Conservation (phyloP, 2,888 invertebrate species). For the Euspilapteryx auroguttella region DNA sequence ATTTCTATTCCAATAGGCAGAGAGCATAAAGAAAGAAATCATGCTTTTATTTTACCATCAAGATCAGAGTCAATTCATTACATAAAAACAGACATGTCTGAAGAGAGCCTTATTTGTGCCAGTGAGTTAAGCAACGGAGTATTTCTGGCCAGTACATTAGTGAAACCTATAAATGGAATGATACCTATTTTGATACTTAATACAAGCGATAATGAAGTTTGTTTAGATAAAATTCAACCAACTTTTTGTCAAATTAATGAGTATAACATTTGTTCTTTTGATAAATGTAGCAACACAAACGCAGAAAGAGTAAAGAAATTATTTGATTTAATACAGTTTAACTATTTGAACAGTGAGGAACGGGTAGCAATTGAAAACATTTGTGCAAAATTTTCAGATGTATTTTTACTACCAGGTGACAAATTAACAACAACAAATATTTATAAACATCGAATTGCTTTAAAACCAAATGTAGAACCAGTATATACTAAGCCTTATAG, state of each 20-base stretch:
- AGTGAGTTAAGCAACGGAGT: background rate
- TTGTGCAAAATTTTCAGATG: background rate
- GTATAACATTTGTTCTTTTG: background rate
- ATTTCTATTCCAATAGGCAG: background rate
- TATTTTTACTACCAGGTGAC: background rate
- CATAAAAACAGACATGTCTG: background rate
- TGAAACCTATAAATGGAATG: background rate
- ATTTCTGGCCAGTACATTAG: background rate
- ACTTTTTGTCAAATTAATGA: background rate
- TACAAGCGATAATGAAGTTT: background rate
- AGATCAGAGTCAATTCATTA: background rate
- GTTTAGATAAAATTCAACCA: background rate
- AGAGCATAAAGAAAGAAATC: background rate
- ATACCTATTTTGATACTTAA: background rate
- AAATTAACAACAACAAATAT: background rate
- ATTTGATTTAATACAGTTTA: background rate
- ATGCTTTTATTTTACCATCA: background rate
- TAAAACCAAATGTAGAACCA: background rate
- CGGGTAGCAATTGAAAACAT: background rate
- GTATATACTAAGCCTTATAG: background rate
- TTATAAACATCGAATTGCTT: background rate
- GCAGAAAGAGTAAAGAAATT: background rate
- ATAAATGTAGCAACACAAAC: background rate
- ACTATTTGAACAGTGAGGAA: background rate
- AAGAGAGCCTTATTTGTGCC: background rate